Percentiles rank a stretch among this genome's conserved stretches.
phyloP scores from a whole-genome alignment of 1,140 invertebrate genomes.

The Hestina assimilis region DNA sequence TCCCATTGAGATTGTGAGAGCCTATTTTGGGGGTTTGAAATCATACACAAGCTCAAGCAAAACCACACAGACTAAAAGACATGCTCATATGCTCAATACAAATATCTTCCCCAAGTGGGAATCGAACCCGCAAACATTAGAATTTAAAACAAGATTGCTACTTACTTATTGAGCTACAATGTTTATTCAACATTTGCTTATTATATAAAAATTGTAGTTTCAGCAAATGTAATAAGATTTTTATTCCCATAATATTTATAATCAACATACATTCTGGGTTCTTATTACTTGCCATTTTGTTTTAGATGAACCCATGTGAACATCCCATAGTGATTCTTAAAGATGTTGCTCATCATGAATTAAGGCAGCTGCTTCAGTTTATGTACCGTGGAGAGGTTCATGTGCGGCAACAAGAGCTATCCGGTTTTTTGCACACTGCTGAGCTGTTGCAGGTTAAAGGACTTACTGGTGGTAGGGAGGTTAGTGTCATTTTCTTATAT shows the following conservation, averaged over 20 bases:
- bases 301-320: conserved; percentile 87
- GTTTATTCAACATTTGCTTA: too few relatives aligned
- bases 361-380: conserved; percentile 88
- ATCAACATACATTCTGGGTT: too few relatives aligned
- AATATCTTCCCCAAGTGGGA: too few relatives aligned
- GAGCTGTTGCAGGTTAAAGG: conserved; percentile 90
- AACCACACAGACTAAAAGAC: too few relatives aligned
- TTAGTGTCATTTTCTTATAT: conserved; percentile 39
- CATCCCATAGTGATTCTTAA: conserved; percentile 91
- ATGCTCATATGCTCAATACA: too few relatives aligned
- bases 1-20: too few relatives aligned
- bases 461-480: conserved; percentile 77
- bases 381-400: conserved; percentile 93
- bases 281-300: conserved; percentile 20
- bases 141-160: too few relatives aligned
- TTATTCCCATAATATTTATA: background rate
- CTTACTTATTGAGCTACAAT: too few relatives aligned
- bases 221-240: background rate
- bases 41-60: too few relatives aligned
- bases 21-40: too few relatives aligned
- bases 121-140: too few relatives aligned
- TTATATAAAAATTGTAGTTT: too few relatives aligned
- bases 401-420: conserved; percentile 88
- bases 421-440: conserved; percentile 88
- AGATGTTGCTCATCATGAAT: conserved; percentile 87